Base-by-base conservation (phyloP, 2,888 invertebrate genomes). In the Eupithecia subfuscata region DNA sequence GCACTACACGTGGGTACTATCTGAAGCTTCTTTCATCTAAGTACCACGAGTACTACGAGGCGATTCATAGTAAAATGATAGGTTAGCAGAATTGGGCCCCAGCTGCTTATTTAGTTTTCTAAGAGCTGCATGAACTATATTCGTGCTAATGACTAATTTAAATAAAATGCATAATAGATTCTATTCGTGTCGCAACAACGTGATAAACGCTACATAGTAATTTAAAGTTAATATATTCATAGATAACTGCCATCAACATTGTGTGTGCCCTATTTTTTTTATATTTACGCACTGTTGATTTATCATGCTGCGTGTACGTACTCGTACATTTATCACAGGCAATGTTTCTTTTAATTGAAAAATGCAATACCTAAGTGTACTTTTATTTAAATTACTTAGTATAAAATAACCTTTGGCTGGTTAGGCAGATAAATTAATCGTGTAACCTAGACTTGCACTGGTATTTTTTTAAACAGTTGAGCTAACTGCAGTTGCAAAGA, bases 261-360 rank as follows among this genome's bases (percentile, higher is more conserved):
- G 63, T 52, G 74, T 72, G 52, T 43, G 73, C 71, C 74, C 77
- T 77, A 77, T 71, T 76, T 78, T n/a, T 75, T 74, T 75, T 75
- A 34, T 74, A 70, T 75, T 78, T 76, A 78, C 77, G 78, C 76
- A 75, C 75, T 75, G 81, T 70, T 79, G 81, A n/a, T 22, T 60
- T 60, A 60, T 25, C 25, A 25, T 25, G 25, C 60, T 60, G 25
- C 60, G 14, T 25, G 60, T 60, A 5, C 11, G 3, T 22, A 56
- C 60, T 1, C 11, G 3, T 22, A 56, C 60, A 25, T 25, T 60
- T 25, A 60, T 60, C 60, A 60, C 60, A 0, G 56, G 12, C 56
- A 56, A 56, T 56, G 60, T 60, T 14, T 60, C 12, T 25, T 14
- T 14, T 25, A 60, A 60, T 60, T 60, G 56, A 60, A 60, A 56